phyloP scores from a whole-genome alignment of 2,888 invertebrate genomes.

The Clostera curtula region DNA sequence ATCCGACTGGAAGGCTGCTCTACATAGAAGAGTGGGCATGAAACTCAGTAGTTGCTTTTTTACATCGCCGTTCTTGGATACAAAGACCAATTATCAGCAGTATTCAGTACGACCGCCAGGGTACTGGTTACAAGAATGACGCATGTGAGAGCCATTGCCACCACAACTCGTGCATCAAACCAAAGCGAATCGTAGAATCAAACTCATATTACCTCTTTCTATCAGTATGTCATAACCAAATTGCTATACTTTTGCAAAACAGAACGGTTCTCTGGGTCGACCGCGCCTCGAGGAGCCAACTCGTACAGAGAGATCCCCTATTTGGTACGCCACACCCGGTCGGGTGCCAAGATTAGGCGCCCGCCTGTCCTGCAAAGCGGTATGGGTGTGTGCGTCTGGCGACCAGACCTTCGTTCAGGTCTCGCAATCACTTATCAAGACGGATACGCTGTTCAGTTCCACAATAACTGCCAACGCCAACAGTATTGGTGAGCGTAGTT shows the following conservation, averaged over 20 bases:
- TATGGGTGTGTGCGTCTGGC: slow-evolving; percentile 96
- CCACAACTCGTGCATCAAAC: too few relatives aligned
- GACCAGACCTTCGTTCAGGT: slow-evolving; percentile 96
- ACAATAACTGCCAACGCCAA: slow-evolving; percentile 91
- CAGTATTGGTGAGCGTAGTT: slow-evolving; percentile 81
- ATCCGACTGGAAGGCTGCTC: too few relatives aligned
- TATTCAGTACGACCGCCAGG: too few relatives aligned
- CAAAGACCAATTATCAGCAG: too few relatives aligned
- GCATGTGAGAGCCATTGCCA: too few relatives aligned
- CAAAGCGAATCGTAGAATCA: too few relatives aligned
- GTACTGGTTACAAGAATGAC: too few relatives aligned
- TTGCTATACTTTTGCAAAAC: slow-evolving; percentile 5
- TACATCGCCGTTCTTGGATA: too few relatives aligned
- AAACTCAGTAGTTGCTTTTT: too few relatives aligned
- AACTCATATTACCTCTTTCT: too few relatives aligned
- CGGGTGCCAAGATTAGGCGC: slow-evolving; percentile 88
- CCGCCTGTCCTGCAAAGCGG: slow-evolving; percentile 89
- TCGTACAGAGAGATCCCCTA: slow-evolving; percentile 65
- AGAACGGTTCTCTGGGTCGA: slow-evolving; percentile 77
- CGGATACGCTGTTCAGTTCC: slow-evolving; percentile 89
- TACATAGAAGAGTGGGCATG: too few relatives aligned
- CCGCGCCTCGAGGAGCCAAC: slow-evolving; percentile 54
- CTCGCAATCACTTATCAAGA: slow-evolving; percentile 94
- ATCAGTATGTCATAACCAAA: background rate
- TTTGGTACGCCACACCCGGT: slow-evolving; percentile 84